Conservation (phyloP, 2,113 vertebrate genomes). For the Arvicanthis niloticus region DNA sequence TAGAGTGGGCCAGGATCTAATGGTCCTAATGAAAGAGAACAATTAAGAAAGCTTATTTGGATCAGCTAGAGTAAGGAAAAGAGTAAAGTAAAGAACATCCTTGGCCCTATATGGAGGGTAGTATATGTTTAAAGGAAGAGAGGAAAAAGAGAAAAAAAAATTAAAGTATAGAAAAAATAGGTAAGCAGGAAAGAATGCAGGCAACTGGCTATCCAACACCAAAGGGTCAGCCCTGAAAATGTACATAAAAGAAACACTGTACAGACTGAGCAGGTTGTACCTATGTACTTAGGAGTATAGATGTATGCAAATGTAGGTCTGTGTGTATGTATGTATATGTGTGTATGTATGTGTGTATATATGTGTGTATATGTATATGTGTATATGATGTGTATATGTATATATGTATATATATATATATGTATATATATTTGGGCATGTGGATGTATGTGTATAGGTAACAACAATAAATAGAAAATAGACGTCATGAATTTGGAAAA, state of each 20-base stretch:
- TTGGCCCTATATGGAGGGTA: background rate
- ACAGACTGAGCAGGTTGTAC: background rate
- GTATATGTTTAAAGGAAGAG: background rate
- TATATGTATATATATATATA: too few species aligned
- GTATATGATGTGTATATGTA: background rate
- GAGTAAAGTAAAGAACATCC: background rate
- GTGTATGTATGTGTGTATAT: too few species aligned
- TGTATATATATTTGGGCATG: background rate
- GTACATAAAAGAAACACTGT: background rate
- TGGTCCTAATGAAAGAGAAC: background rate
- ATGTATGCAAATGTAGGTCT: background rate
- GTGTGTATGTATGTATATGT: background rate
- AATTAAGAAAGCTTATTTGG: background rate
- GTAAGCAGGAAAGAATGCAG: background rate
- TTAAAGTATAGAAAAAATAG: background rate
- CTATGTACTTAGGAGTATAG: background rate
- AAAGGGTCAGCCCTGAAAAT: background rate
- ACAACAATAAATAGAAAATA: background rate
- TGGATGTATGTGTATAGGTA: too few species aligned
- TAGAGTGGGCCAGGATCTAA: background rate
- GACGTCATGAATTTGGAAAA: background rate
- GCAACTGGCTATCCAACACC: background rate
- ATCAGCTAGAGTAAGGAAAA: background rate
- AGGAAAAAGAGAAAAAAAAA: background rate
- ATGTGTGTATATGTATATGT: background rate